Percentiles rank a stretch among this genome's conserved stretches.
These are phyloP conservation scores for Bubo bubo DNA, from an alignment of 2,113 vertebrate genomes.

Conservation along the genomic window DNA sequence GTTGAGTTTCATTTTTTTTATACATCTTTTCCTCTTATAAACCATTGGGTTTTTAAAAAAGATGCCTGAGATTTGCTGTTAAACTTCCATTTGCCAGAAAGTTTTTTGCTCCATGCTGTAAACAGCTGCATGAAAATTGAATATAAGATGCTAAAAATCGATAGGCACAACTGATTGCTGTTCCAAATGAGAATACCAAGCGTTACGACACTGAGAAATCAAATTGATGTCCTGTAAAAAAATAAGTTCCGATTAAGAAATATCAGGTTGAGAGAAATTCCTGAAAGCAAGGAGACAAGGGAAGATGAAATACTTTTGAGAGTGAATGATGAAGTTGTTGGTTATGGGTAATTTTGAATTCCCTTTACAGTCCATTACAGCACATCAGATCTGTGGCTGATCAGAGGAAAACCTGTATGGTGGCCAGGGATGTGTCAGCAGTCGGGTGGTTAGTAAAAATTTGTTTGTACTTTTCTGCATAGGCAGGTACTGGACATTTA, in stretches of 20 bases:
- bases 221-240: constrained; percentile 63
- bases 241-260: constrained; percentile 60
- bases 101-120: neutral
- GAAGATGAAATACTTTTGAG: constrained; percentile 50
- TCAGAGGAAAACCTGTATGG: neutral
- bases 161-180: constrained; percentile 35
- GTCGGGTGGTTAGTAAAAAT: neutral
- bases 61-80: neutral
- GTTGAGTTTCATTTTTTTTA: neutral
- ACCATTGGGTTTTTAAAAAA: neutral
- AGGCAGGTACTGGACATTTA: neutral
- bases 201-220: constrained; percentile 37
- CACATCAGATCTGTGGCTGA: neutral
- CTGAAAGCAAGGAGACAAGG: constrained; percentile 27
- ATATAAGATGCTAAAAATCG: constrained; percentile 28
- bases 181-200: constrained; percentile 31
- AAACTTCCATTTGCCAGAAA: neutral
- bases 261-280: constrained; percentile 40
- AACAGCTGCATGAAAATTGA: constrained; percentile 40
- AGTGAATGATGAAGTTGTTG: constrained; percentile 41
- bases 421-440: neutral
- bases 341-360: constrained; percentile 43
- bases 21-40: neutral
- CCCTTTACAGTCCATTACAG: constrained; percentile 33
- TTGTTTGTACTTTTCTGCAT: neutral